Evolutionary conservation across 2,888 invertebrate species (phyloP).

Genomic region (Tenodera sinensis): DNA sequence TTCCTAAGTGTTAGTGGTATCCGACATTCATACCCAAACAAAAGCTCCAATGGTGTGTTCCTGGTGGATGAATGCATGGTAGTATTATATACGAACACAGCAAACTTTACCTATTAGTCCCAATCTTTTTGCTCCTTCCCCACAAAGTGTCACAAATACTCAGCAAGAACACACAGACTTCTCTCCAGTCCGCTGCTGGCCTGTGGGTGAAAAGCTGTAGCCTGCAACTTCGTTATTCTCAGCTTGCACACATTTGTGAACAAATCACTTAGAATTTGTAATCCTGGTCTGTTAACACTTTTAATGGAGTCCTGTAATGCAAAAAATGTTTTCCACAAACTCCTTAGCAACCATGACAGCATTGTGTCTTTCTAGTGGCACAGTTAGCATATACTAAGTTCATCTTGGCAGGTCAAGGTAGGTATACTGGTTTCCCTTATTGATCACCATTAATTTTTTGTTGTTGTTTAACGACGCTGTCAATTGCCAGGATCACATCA

Average conservation of each 20-base stretch:
- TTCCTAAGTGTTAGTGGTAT: neutral
- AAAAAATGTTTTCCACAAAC: neutral
- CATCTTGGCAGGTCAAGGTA: neutral
- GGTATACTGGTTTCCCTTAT: neutral
- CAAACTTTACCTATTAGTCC: neutral
- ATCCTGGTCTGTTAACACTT: neutral
- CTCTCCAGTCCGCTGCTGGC: neutral
- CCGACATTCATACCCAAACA: neutral
- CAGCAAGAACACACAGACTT: neutral
- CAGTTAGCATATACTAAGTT: neutral
- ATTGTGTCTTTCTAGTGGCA: neutral
- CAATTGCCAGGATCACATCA: too few species aligned
- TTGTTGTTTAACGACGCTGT: neutral
- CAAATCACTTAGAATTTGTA: neutral
- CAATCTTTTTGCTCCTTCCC: neutral
- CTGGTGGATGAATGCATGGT: neutral
- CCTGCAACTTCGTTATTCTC: slow-evolving; percentile 18
- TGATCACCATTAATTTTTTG: neutral
- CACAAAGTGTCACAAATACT: neutral
- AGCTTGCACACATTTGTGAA: neutral
- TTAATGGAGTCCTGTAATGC: neutral
- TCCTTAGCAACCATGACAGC: neutral
- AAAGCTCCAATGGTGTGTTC: neutral
- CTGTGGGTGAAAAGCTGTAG: neutral
- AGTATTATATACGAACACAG: neutral